Evolutionary conservation across 2,113 vertebrate species (phyloP).

Genomic region (Perca schrenkii): DNA sequence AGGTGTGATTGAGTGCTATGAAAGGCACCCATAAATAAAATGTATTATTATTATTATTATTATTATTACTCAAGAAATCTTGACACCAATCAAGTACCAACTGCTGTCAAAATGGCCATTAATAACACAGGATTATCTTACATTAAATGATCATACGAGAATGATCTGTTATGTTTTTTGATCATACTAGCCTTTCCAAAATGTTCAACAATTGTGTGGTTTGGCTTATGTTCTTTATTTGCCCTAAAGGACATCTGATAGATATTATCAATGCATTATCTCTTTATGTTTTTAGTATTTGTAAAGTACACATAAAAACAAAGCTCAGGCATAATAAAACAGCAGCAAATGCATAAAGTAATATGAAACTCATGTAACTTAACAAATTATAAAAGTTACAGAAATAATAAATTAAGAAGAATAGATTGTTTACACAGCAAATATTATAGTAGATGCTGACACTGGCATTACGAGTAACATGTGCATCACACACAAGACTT

Average conservation of each 20-base stretch:
- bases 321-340: background rate
- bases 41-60: too few species aligned
- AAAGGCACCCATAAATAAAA: too few species aligned
- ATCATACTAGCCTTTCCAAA: background rate
- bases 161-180: background rate
- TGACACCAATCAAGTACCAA: background rate
- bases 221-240: background rate
- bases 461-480: background rate
- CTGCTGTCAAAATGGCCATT: background rate
- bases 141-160: background rate
- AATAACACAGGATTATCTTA: background rate
- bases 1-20: too few species aligned
- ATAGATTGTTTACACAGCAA: background rate
- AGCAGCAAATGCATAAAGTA: too few species aligned
- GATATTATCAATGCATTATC: background rate
- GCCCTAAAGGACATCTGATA: background rate
- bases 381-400: background rate
- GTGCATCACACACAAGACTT: background rate
- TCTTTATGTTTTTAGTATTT: background rate
- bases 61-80: background rate
- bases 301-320: background rate
- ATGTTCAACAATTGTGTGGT: background rate
- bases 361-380: background rate
- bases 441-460: background rate
- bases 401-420: background rate